These are phyloP conservation scores for Prionailurus viverrinus DNA, from an alignment of 2,113 vertebrate genomes.

Conservation along the genomic window DNA sequence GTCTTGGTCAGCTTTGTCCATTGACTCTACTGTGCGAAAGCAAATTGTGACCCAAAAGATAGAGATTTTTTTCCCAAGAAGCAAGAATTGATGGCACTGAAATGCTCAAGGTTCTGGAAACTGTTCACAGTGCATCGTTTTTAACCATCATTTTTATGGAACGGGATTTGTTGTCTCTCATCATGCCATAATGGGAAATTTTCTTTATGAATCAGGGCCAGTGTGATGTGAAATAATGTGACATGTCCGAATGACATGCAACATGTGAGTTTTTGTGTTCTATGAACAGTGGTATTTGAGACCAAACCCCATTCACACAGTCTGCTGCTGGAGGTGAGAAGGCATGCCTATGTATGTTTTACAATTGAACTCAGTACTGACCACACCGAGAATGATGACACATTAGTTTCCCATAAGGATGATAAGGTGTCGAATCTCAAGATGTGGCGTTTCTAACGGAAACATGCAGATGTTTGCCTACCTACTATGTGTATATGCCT, in stretches of 20 bases:
- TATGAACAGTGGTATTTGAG: neutral
- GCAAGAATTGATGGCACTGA: neutral
- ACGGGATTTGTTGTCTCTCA: neutral
- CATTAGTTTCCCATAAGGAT: neutral
- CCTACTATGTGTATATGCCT: neutral
- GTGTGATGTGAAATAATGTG: neutral
- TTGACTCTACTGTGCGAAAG: neutral
- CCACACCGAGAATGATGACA: neutral
- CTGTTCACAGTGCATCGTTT: neutral
- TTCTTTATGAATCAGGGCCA: conserved; percentile 38
- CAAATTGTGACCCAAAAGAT: neutral
- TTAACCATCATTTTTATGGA: neutral
- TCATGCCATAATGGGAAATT: neutral
- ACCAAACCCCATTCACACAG: neutral
- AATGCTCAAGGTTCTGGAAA: neutral
- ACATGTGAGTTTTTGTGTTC: neutral
- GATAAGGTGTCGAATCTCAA: neutral
- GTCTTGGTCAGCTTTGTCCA: neutral
- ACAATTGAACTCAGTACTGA: neutral
- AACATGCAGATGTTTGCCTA: neutral
- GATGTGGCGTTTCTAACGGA: neutral
- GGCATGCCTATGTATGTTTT: neutral
- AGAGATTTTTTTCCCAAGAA: neutral
- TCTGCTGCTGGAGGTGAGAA: neutral
- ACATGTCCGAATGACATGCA: neutral